Evolutionary conservation across 2,113 vertebrate genomes (phyloP).

Genomic region (Castor canadensis): DNA sequence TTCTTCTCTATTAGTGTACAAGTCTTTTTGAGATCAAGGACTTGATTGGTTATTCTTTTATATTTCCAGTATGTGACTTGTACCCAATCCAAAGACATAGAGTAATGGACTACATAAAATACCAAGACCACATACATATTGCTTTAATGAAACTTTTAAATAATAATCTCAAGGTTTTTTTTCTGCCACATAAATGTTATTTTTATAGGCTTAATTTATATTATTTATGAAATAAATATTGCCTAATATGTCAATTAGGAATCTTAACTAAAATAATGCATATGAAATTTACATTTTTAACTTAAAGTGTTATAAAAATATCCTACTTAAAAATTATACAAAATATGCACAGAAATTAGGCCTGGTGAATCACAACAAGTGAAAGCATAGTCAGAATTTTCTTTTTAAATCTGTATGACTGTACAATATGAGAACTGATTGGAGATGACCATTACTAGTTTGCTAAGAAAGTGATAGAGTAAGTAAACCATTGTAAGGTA

Average conservation of each 20-base stretch:
- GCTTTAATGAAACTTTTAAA: background rate
- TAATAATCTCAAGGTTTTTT: background rate
- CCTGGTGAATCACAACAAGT: background rate
- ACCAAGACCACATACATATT: background rate
- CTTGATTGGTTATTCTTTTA: background rate
- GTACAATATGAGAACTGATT: background rate
- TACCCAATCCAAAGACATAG: background rate
- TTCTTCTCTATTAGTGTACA: background rate
- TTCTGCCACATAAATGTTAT: background rate
- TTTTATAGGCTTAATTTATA: background rate
- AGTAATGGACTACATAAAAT: background rate
- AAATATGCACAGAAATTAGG: slow-evolving; percentile 13
- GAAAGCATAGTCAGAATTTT: background rate
- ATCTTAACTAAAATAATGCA: background rate
- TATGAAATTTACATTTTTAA: background rate
- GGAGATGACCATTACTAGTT: background rate
- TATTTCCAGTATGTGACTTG: background rate
- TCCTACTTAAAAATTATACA: background rate
- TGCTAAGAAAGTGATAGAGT: background rate
- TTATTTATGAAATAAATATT: background rate
- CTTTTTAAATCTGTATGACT: background rate
- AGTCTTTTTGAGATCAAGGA: background rate
- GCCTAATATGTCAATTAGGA: background rate
- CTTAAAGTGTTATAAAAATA: background rate
- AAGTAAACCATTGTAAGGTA: background rate